phyloP scores from a whole-genome alignment of 2,888 invertebrate genomes.

The Pantelozetes paolii region DNA sequence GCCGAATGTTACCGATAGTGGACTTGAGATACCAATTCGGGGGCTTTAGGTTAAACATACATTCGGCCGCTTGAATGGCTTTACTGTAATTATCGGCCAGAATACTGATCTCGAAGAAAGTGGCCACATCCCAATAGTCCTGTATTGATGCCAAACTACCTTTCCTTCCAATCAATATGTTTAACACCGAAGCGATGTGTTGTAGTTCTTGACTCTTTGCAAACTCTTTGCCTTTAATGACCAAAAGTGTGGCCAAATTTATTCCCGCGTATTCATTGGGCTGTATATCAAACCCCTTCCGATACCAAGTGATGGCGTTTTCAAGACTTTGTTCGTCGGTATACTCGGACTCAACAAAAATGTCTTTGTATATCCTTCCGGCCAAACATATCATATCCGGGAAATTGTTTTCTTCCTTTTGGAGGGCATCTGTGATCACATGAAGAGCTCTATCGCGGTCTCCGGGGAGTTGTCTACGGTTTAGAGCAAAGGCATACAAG shows the following conservation, averaged over 20 bases:
- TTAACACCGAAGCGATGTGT: conserved; percentile 89
- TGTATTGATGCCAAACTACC: conserved; percentile 85
- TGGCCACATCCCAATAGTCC: conserved; percentile 99
- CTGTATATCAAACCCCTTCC: conserved; percentile 94
- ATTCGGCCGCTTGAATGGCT: conserved; percentile 80
- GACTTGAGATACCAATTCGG: conserved; percentile 69
- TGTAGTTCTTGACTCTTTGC: conserved; percentile 83
- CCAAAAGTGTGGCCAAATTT: conserved; percentile 91
- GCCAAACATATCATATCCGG: conserved; percentile 97
- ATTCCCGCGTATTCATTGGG: conserved; percentile 99
- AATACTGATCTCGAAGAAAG: conserved; percentile 96
- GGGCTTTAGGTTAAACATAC: conserved; percentile 59
- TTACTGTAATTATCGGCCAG: conserved; percentile 94
- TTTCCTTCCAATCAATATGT: conserved; percentile 95
- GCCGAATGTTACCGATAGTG: conserved; percentile 89
- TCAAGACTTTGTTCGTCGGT: conserved; percentile 78
- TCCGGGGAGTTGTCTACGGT: conserved; percentile 83
- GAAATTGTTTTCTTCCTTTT: conserved; percentile 87
- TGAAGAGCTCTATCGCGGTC: conserved; percentile 89
- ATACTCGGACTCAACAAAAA: conserved; percentile 93
- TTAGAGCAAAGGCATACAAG: conserved; percentile 93
- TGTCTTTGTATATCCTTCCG: conserved; percentile 80
- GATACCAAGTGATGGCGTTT: conserved; percentile 94
- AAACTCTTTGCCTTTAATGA: conserved; percentile 93
- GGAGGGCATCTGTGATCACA: conserved; percentile 83